Conservation (phyloP, 2,888 invertebrate species). For the Ichneumoninae sp. region DNA sequence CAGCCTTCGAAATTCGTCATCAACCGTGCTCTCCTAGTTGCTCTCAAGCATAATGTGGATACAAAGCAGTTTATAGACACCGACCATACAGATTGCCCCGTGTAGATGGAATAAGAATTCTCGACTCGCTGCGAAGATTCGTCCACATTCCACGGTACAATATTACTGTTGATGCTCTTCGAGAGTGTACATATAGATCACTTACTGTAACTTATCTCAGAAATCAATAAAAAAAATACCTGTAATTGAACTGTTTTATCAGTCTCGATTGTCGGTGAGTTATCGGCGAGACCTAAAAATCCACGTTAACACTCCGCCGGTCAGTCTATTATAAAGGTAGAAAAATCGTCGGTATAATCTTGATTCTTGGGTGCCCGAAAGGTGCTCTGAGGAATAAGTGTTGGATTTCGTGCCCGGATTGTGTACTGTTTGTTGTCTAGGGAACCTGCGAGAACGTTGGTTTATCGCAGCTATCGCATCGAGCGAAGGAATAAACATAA, state of each 20-base stretch:
- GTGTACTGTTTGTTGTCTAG: too few species aligned
- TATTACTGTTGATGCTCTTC: too few species aligned
- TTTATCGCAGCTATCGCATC: too few species aligned
- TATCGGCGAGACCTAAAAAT: not conserved
- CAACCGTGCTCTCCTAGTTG: conserved; percentile 86
- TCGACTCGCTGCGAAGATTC: not conserved
- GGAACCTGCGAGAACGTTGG: too few species aligned
- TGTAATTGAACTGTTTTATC: not conserved
- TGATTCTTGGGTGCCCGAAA: too few species aligned
- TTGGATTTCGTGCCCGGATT: too few species aligned
- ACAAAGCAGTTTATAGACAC: conserved; percentile 87
- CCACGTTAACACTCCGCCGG: too few species aligned
- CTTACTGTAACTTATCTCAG: not conserved
- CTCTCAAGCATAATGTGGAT: conserved; percentile 86
- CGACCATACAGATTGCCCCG: conserved; percentile 87
- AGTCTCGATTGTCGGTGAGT: not conserved
- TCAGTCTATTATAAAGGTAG: too few species aligned
- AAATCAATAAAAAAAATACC: not conserved
- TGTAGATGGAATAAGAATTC: not conserved
- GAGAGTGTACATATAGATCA: too few species aligned
- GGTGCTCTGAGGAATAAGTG: too few species aligned
- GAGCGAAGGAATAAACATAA: too few species aligned
- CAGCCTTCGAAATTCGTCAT: conserved; percentile 86
- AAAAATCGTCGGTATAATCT: too few species aligned
- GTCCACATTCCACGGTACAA: not conserved